Base-by-base conservation (phyloP, 2,113 vertebrate species). In the Crotalus horridus region DNA sequence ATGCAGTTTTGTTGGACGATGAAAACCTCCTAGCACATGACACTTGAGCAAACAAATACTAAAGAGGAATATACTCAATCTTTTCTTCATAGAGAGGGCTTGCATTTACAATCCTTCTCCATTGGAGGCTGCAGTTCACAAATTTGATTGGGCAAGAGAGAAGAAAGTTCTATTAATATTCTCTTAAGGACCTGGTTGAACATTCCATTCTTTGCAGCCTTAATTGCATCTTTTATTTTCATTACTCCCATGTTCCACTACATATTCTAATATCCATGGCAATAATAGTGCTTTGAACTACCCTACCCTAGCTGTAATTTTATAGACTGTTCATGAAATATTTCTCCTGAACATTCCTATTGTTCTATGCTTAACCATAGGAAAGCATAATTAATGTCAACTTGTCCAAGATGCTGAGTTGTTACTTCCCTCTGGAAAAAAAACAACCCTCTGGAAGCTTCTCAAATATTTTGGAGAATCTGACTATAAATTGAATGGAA, bases 91-190 rank as follows among this genome's bases (percentile, higher is more conserved):
- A 23, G 55, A 48, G 64, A 81, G 54, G 85, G 54, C 43, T 17
- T n/a, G 21, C 43, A 29, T 29, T 93, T 53, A 61, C 54, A 56
- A 20, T 61, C 12, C 89, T 93, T 26, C 90, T 94, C 23, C 88
- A 91, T 90, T 81, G 91, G 58, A 74, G 2, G 4, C 87, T 51
- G 85, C n/a, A 90, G 26, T 89, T 94, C 64, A 92, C 81, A 87
- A 1, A 58, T 92, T 58, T 69, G 17, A 89, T 74, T 2, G 87
- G 94, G 55, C 29, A n/a, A 94, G 92, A 93, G 90, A 93, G 90
- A 17, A 89, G 81, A 87, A 24, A 91, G 9, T 92, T 85, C 55
- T 48, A 3, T 0, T 69, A 93, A 8, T 6, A 3, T 94, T 90
- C 59, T 92, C 23, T 89, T 58, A 58, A 33, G 20, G 2, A 91